Evolutionary conservation across 1,140 invertebrate genomes (phyloP).

Genomic region (Caenorhabditis elegans): DNA sequence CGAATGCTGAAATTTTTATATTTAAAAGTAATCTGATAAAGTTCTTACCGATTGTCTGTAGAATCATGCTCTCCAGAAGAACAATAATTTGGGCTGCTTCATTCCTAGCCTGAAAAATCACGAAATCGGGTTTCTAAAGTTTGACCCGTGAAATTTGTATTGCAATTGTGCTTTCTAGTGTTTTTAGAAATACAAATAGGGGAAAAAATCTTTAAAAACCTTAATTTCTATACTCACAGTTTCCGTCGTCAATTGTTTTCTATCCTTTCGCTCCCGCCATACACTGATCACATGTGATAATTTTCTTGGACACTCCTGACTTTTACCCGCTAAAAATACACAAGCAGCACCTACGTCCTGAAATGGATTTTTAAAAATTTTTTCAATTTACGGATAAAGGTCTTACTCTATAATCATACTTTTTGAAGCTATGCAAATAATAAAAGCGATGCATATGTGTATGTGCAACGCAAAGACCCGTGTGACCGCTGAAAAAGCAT

Average conservation of each 20-base stretch:
- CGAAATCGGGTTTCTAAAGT: neutral
- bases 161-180: too few relatives aligned
- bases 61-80: slow-evolving; percentile 13
- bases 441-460: slow-evolving; percentile 18
- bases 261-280: neutral
- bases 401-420: neutral
- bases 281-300: neutral
- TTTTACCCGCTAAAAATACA: neutral
- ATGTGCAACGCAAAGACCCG: neutral
- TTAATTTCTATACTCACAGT: neutral
- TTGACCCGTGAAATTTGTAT: too few relatives aligned
- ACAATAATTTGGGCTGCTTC: slow-evolving; percentile 11
- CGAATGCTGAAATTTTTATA: neutral
- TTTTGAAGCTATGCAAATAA: slow-evolving; percentile 18
- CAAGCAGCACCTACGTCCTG: neutral
- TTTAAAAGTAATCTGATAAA: too few relatives aligned
- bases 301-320: neutral
- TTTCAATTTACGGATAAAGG: neutral
- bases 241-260: neutral
- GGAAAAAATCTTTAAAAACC: neutral
- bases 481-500: neutral
- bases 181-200: too few relatives aligned
- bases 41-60: neutral
- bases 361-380: neutral
- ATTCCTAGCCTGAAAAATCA: neutral